phyloP scores from a whole-genome alignment of 1,140 invertebrate genomes.

The Brachionus rubens region DNA sequence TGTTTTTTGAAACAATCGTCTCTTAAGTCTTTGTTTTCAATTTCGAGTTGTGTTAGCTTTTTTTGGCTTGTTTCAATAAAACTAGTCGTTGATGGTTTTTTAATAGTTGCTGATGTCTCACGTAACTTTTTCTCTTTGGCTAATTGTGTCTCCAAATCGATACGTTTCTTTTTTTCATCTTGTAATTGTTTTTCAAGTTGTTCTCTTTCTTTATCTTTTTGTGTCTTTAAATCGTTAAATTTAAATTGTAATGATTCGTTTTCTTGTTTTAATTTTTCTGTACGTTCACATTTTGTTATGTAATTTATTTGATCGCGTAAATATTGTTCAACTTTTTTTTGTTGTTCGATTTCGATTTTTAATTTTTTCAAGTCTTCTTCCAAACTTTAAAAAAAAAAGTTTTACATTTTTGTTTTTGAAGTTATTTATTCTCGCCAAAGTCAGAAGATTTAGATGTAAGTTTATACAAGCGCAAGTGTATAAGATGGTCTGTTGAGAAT shows the following conservation, averaged over 20 bases:
- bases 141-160: constrained; percentile 73
- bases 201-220: constrained; percentile 35
- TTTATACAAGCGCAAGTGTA: no score
- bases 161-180: constrained; percentile 76
- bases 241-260: constrained; percentile 77
- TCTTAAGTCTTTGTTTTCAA: constrained; percentile 5
- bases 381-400: constrained; percentile 51
- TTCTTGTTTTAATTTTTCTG: constrained; percentile 72
- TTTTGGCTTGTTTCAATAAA: not conserved
- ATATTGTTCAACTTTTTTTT: constrained; percentile 75
- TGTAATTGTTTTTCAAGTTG: constrained; percentile 71
- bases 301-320: constrained; percentile 73
- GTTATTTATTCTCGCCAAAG: not conserved
- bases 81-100: constrained; percentile 61
- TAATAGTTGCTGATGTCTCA: constrained; percentile 66
- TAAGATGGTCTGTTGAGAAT: no score
- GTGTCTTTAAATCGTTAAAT: constrained; percentile 49
- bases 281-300: constrained; percentile 69
- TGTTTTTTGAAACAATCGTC: constrained; percentile 35
- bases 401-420: not conserved
- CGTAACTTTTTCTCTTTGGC: constrained; percentile 69
- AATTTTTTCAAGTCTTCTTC: constrained; percentile 75
- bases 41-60: constrained; percentile 4
- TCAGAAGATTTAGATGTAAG: constrained; percentile 17
- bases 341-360: constrained; percentile 69